Evolutionary conservation across 2,113 vertebrate species (phyloP), one percentile per base, ranked within the genome.

Genomic region (Tupaia chinensis): DNA sequence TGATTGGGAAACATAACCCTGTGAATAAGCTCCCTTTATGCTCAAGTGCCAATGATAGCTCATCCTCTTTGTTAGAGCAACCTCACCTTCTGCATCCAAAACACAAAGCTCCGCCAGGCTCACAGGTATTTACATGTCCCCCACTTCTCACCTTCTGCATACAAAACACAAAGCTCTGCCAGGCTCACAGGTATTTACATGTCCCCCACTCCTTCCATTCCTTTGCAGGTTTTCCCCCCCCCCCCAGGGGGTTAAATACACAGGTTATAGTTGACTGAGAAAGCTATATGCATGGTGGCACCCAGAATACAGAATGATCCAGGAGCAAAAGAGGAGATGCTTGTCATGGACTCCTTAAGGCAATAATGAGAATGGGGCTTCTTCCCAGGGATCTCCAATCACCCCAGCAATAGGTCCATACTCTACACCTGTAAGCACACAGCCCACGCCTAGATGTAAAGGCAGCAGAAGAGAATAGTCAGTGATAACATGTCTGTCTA

Each of bases 11-110:
- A 89, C 73, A 84, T 66, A 82, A 54, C 82, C 96, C 96, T 70
- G 95, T 97, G 88, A 93, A 91, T 77, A 70, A 85, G 53, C 91
- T 96, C 90, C 96, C 94, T 94, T 93, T 96, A 68, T 93, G 95
- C 96, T 61, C 70, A 95, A 95, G 96, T 96, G 97, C 58, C 95
- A 83, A 96, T 7, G 5, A 16, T 1, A 84, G 88, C 94, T 95
- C 90, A 96, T 95, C 89, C 92, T 86, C 96, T 97, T 97, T 96
- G 95, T 95, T 93, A 70, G 95, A 92, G 32, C 60, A 69, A 78
- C 81, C 81, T 78, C 74, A 2, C 9, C 93, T 84, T 70, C 74
- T 85, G 85, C 22, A 53, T 87, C 63, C 66, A 73, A 72, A 85
- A 91, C 94, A 94, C 22, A 32, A 7, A 53, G 15, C 19, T 82